These are phyloP conservation scores for Argya squamiceps DNA, from an alignment of 2,797 vertebrate genomes.

Conservation along the genomic window DNA sequence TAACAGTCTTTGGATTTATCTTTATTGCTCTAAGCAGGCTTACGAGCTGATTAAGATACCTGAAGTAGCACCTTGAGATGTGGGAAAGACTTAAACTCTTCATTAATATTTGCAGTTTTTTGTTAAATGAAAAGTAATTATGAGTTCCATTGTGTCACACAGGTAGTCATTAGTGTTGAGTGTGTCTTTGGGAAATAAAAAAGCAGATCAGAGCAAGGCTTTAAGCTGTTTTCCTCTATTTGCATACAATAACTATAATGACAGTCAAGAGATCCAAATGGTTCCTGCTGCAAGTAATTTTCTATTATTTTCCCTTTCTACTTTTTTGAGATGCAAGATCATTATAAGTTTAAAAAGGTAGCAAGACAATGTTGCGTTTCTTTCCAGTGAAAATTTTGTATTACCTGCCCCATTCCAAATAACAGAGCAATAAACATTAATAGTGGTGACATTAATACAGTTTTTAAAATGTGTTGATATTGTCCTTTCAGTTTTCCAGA, in stretches of 20 bases:
- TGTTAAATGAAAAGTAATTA: slow-evolving; percentile 53
- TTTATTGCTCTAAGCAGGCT: slow-evolving; percentile 28
- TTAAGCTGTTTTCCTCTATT: background rate
- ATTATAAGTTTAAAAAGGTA: background rate
- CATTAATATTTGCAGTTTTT: slow-evolving; percentile 40
- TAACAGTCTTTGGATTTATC: background rate
- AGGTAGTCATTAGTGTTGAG: slow-evolving; percentile 31
- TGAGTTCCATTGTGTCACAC: background rate
- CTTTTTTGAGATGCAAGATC: background rate
- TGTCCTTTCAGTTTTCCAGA: background rate
- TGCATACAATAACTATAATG: background rate
- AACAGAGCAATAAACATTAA: background rate
- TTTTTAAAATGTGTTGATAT: background rate
- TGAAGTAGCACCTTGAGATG: background rate
- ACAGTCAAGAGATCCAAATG: background rate
- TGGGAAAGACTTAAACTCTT: slow-evolving; percentile 14
- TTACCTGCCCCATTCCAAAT: background rate
- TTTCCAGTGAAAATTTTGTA: background rate
- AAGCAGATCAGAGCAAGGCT: background rate
- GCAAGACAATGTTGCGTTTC: background rate
- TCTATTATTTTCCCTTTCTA: background rate
- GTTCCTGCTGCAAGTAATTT: background rate
- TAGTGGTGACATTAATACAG: background rate
- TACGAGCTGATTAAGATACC: background rate
- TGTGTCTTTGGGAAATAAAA: slow-evolving; percentile 31